Conservation (phyloP, 2,113 vertebrate genomes). For the Takifugu flavidus region DNA sequence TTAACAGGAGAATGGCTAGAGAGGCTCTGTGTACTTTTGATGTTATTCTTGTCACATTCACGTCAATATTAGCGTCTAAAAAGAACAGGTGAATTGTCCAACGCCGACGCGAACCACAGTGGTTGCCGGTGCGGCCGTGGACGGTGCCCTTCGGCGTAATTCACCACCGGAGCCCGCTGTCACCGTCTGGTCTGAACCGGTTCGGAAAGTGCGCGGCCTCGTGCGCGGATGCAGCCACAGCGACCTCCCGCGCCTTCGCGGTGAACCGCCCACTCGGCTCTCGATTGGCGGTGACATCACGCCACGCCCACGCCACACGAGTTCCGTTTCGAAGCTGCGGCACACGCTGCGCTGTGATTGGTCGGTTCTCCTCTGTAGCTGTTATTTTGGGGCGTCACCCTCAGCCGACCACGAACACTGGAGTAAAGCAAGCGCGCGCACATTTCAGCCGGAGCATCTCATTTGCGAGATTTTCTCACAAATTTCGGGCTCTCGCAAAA, state of each 20-base stretch:
- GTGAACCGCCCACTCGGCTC: conserved; percentile 6
- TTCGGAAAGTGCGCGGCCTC: conserved; percentile 71
- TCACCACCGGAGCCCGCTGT: conserved; percentile 58
- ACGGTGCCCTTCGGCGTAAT: conserved; percentile 15
- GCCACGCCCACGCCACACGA: conserved; percentile 29
- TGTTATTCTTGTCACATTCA: no score
- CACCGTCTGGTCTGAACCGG: conserved; percentile 80
- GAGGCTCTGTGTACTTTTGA: no score
- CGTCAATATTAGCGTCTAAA: no score
- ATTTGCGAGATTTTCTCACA: conserved; percentile 53
- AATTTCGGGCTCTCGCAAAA: no score
- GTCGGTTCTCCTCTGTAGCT: conserved; percentile 19
- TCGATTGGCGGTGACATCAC: conserved; percentile 43
- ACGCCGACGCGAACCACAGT: no score
- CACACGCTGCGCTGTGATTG: conserved; percentile 45
- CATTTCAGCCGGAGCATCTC: conserved; percentile 73
- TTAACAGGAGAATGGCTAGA: no score
- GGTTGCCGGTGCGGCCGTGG: no score
- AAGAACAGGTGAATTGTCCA: no score
- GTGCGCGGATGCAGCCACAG: conserved; percentile 48
- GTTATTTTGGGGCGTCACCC: conserved; percentile 57
- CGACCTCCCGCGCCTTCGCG: conserved; percentile 42
- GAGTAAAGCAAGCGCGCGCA: conserved; percentile 74
- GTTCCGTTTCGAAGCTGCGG: conserved; percentile 26
- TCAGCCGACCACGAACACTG: conserved; percentile 44